phyloP scores from a whole-genome alignment of 2,113 vertebrate genomes.

The Callocephalon fimbriatum region DNA sequence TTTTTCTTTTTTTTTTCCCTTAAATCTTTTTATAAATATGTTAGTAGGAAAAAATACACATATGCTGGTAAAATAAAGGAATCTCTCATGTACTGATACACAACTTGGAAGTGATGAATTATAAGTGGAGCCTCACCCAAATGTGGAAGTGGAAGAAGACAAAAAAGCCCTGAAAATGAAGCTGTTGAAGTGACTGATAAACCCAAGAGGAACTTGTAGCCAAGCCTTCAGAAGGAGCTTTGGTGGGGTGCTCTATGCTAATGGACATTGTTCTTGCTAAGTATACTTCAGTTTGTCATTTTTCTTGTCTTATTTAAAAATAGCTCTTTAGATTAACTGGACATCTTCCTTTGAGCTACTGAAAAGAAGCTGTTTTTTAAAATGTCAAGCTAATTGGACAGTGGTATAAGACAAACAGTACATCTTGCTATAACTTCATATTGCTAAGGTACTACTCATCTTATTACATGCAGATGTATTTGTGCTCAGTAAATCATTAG shows the following conservation, averaged over 20 bases:
- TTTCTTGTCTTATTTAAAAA: background rate
- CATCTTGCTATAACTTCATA: background rate
- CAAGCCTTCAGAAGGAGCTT: background rate
- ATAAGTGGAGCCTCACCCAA: background rate
- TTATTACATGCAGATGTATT: background rate
- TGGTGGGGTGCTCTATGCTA: background rate
- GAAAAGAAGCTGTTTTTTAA: background rate
- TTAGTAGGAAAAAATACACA: background rate
- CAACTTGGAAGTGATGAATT: background rate
- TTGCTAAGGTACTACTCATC: background rate
- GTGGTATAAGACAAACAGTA: background rate
- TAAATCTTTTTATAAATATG: background rate
- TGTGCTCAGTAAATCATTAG: background rate
- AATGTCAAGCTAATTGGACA: background rate
- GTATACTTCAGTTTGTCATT: background rate
- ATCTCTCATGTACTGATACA: background rate
- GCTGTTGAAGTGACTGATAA: background rate
- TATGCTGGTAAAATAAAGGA: background rate
- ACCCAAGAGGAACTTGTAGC: background rate
- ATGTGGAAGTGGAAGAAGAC: background rate
- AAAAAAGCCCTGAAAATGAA: background rate
- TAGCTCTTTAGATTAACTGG: background rate
- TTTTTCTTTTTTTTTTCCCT: background rate
- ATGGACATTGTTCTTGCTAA: background rate
- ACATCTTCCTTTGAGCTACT: background rate